Base-by-base conservation (phyloP, 2,113 vertebrate species). In the Hemiscyllium ocellatum region DNA sequence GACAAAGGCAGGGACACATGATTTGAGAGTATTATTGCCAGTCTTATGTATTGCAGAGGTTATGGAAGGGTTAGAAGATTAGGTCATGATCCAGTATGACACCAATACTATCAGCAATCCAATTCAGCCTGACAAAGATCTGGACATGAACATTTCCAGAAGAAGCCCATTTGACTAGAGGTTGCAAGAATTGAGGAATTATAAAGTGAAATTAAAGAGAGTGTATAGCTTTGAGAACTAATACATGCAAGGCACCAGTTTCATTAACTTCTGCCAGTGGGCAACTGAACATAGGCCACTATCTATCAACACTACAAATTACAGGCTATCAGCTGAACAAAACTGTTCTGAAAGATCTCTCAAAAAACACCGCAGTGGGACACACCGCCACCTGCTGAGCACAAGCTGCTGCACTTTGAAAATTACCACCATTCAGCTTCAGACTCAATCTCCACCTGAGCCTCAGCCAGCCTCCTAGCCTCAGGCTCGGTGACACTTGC, bases 361-460 rank as follows among this genome's bases (percentile, higher is more conserved):
- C 5, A 42, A 83, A 15, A 66, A 33, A 61, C 37, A 68, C 66
- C n/a, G 20, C 89, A 66, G 89, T 65, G 7, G 61, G 61, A 65
- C 52, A 94, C 68, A 3, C 42, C 66, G 70, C 66, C 91, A 69
- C 42, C 37, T 68, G 61, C 22, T 94, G 93, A 94, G 66, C 37
- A 33, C 68, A 72, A 76, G 94, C 69, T 93, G 61, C 89, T 66
- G 61, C n/a, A 93, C 68, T 47, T 42, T 72, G 93, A 95, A 95
- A 93, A 95, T 95, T 95, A 95, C 10, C 47, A 70, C 66, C 10
- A 52, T 94, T 94, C 66, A 22, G 66, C 66, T 68, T 20, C 42
- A 66, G n/a, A 24, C 29, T 52, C 42, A 76, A 95, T 94, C n/a
- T 70, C 24, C 47, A 26, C 66, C 69, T 12, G 19, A 26, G 68